Evolutionary conservation across 1,140 invertebrate genomes (phyloP), one percentile per base, ranked within the genome.

Genomic region (Triops cancriformis): DNA sequence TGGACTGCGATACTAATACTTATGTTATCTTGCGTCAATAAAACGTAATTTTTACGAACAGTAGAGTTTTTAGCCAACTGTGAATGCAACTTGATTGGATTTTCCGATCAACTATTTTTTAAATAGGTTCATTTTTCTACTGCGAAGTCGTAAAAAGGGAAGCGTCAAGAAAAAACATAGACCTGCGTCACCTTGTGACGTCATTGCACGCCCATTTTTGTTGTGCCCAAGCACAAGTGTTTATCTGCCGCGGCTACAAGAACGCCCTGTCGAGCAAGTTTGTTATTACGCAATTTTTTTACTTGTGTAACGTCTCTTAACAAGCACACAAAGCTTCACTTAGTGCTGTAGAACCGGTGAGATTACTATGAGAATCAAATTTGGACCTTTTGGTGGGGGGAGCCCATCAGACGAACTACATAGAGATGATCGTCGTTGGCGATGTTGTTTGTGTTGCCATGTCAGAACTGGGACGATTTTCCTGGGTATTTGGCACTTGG

Each of bases 401-500:
- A 41, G 43, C 9, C 11, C 37, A 41, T 41, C 74, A 76, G 27
- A 76, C 26, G 73, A 74, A 74, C 18, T 74, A n/a, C 72, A 31
- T 37, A 41, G 74, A 12, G 77, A 78, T 42, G 77, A 73, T 12
- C 73, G 74, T 23, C 77, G 77, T 73, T 93, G 91, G 89, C 87
- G 88, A 78, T 94, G 92, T 84, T 93, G 89, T 82, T 90, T 93
- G 81, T 94, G 92, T 82, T 88, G 93, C 75, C 93, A 94, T 87
- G 93, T 95, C 18, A 88, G 92, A 79, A 94, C 92, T 43, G 92
- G 91, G 27, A 93, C 92, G 12, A 89, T 94, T 75, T 86, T 93
- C 78, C 88, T 94, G 78, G 93, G 93, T 82, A 85, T 93, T 82
- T 92, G 91, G 89, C 91, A 93, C 85, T 86, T 93, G 88, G 93